Evolutionary conservation across 1,140 invertebrate genomes (phyloP), one percentile per base, ranked within the genome.

Genomic region (Drosophila rufa): DNA sequence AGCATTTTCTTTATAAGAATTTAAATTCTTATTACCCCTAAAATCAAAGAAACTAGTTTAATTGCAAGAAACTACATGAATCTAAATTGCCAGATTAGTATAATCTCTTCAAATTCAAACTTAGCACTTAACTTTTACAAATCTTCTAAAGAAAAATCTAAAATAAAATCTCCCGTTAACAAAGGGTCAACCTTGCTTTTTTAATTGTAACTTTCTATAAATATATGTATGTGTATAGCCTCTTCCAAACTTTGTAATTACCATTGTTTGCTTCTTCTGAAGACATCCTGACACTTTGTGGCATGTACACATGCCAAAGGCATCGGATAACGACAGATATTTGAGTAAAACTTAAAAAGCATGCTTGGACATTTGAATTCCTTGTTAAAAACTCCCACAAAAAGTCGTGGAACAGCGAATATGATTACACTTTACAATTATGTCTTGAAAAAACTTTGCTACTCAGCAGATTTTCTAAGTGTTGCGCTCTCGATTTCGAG

Each of bases 401-500:
- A 38, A 36, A 4, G 4, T 14, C 36, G 4, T 4, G 36, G 4
- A 38, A 14, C 36, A 38, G 11, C 7, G 12, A 38, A 38, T 53
- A 7, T 53, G 11, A 14, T 1, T 53, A 36, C 50, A 53, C 22
- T 55, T 38, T 22, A 56, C 33, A 25, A n/a, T 22, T 11, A 57
- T 42, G 25, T n/a, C 19, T n/a, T n/a, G 2, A 36, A 3, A 15
- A 12, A 25, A 40, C 19, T 12, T 12, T 12, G 9, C 6, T 11
- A 7, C 7, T 45, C 62, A 62, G 56, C 62, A 27, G 6, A 25
- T 62, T 62, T 45, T 45, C 40, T 2, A 61, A 61, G 43, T 45
- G 33, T 59, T 17, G 68, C 25, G 45, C 61, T 46, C 17, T 40
- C 42, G 62, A 65, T 25, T 33, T 25, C 19, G 17, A 58, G 17